phyloP scores from a whole-genome alignment of 2,797 vertebrate species.

The Gouania willdenowi region DNA sequence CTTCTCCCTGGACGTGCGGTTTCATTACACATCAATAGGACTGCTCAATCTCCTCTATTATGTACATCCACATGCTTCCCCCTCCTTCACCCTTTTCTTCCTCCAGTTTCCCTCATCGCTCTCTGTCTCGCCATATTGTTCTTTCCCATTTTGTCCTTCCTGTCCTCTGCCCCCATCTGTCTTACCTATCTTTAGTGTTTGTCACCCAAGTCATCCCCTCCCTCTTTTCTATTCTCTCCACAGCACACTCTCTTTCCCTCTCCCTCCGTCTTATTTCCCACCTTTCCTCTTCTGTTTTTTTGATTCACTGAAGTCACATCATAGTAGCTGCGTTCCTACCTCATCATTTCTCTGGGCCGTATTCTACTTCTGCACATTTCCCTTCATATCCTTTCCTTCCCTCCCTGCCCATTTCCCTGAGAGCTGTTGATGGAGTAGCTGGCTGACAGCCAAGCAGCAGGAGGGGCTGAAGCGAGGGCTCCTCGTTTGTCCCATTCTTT shows the following conservation, averaged over 20 bases:
- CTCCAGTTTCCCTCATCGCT: conserved; percentile 31
- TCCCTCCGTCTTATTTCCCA: conserved; percentile 21
- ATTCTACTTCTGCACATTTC: conserved; percentile 4
- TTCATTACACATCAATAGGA: conserved; percentile 67
- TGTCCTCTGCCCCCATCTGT: conserved; percentile 34
- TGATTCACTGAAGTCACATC: conserved; percentile 5
- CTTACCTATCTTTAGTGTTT: conserved; percentile 30
- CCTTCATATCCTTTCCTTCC: conserved; percentile 5
- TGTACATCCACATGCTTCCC: conserved; percentile 23
- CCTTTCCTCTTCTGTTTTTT: conserved; percentile 11
- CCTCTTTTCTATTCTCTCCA: neutral
- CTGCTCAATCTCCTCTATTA: conserved; percentile 42
- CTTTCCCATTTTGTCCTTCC: conserved; percentile 49
- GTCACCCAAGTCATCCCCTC: conserved; percentile 15
- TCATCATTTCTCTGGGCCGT: conserved; percentile 7
- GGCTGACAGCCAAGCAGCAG: conserved; percentile 49
- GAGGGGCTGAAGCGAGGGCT: conserved; percentile 39
- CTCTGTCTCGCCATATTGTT: conserved; percentile 28
- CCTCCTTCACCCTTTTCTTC: conserved; percentile 6
- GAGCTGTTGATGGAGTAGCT: conserved; percentile 65
- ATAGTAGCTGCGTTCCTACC: conserved; percentile 9
- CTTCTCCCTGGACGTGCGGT: conserved; percentile 30
- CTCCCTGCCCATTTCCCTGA: conserved; percentile 57
- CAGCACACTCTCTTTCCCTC: conserved; percentile 8
- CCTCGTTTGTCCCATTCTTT: conserved; percentile 24